Base-by-base conservation (phyloP, 2,888 invertebrate genomes). In the Macaria notata region DNA sequence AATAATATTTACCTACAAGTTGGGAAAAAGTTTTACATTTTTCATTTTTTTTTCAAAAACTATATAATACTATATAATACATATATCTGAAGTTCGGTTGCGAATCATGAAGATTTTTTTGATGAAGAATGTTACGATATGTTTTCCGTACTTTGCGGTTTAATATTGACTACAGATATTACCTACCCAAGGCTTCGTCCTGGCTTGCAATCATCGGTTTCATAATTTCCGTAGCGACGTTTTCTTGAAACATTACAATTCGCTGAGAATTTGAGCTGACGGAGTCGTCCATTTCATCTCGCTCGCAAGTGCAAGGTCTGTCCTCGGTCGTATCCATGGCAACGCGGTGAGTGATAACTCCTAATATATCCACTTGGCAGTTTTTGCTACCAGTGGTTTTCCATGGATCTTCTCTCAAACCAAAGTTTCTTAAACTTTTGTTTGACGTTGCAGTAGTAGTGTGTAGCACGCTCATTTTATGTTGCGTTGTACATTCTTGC, bases 301-400 rank as follows among this genome's bases (percentile, higher is more conserved):
- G 62, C 5, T 59, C 4, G 59, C 78, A 76, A 50, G 73, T 73
- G 47, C 83, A 84, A 0, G 84, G 84, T 53, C 81, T 72, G 45
- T 84, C 82, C 31, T 66, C 60, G 2, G 77, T 75, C 1, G 84
- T 84, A 31, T 84, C 84, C 8, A 74, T 68, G 9, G 41, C 53
- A n/a, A 53, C 52, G 3, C 53, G 41, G 9, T 46, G 41, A 3
- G 39, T 6, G 1, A 41, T 30, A 6, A 41, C 9, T 4, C 45
- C 48, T 42, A 38, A 30, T 3, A 46, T 49, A 46, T 46, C 46
- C 29, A 46, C 60, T 49, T 60, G 60, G 42, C 57, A 54, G 4
- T 45, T 31, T 44, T 56, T 55, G n/a, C 42, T 36, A 8, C 46
- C 31, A 31, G 46, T 48, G 38, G 4, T n/a, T 47, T 9, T 57